Conservation (phyloP, 30 jellyfish, hydroid and myxozoan genomes). For the Mastigias papua region DNA sequence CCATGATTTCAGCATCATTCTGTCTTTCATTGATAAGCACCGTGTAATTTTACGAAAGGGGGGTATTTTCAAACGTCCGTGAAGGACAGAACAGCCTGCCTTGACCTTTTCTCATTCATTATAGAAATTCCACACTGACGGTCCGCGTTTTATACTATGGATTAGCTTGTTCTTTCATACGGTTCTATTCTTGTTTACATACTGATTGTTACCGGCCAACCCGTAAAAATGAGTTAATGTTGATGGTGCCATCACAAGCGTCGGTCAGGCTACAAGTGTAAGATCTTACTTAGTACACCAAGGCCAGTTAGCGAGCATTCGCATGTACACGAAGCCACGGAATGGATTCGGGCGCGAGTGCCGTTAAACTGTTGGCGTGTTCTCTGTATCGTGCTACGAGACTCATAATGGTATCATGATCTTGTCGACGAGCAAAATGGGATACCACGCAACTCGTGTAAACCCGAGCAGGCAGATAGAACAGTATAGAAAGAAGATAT, state of each 20-base stretch:
- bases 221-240: not conserved
- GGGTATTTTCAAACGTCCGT: no score
- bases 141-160: constrained; percentile 10
- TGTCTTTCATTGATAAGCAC: no score
- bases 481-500: not conserved
- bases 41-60: no score
- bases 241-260: not conserved
- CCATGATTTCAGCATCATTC: no score
- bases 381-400: not conserved
- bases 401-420: not conserved
- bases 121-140: no score
- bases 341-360: not conserved
- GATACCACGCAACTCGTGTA: constrained; percentile 22
- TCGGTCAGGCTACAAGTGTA: no score
- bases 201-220: constrained; percentile 3
- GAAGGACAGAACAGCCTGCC: no score
- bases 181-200: constrained; percentile 4
- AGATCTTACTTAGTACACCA: not conserved
- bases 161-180: not conserved
- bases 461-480: constrained; percentile 4
- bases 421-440: constrained; percentile 7
- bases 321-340: not conserved
- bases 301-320: not conserved
- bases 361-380: not conserved
- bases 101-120: no score